Evolutionary conservation across 1,140 invertebrate species (phyloP), one percentile per base, ranked within the genome.

Genomic region (Anthonomus grandis): DNA sequence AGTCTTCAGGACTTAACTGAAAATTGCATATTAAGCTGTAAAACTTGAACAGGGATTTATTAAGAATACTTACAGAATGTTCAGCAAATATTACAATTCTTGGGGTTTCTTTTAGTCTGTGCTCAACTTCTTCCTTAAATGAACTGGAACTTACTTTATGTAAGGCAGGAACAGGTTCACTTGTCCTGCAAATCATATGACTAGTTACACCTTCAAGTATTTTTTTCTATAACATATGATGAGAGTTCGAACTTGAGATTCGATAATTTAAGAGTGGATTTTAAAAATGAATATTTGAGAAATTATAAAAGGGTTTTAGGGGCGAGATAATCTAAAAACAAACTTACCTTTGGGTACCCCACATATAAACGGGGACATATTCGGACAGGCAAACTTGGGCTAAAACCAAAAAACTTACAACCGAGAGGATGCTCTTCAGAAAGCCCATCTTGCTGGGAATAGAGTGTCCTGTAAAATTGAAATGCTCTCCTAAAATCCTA

Each of bases 1-100:
- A 72, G 65, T 74, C 72, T 68, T 74, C 72, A 38, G 71, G 63
- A 62, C 71, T 73, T 21, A 73, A 59, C 67, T 71, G 44, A 25
- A 67, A 71, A 15, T 22, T 10, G 9, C 21, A 27, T 18, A 8
- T 48, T 13, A 37, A 15, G 21, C n/a, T n/a, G n/a, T n/a, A n/a
- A n/a, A n/a, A 56, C 21, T 6, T 54, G 4, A 31, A 44, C 17
- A 23, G 24, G n/a, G 25, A 41, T 36, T 25, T 56, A n/a, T n/a
- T n/a, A n/a, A n/a, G n/a, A n/a, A n/a, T n/a, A 64, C 64, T 68
- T 60, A 72, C 67, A 44, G 64, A 72, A 48, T 65, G 63, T 65
- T 74, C 72, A 12, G 61, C 63, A 60, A 73, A 74, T n/a, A 72
- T 57, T 13, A 73, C 49, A 42, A 73, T 45, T 31, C 59, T 55